phyloP scores from a whole-genome alignment of 1,140 invertebrate genomes.

The Lordiphosa clarofinis region DNA sequence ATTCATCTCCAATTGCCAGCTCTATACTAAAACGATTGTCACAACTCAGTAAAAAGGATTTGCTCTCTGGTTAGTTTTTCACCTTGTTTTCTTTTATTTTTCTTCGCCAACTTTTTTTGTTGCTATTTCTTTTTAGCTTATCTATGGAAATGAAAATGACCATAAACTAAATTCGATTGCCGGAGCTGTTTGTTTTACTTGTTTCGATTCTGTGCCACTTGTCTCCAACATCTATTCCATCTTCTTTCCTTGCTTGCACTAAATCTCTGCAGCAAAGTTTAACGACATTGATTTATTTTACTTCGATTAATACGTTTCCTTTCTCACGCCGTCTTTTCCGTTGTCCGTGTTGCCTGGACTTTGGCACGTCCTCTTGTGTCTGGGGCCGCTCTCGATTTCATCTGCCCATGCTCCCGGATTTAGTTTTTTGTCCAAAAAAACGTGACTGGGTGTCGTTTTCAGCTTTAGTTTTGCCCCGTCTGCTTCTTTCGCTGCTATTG shows the following conservation, averaged over 20 bases:
- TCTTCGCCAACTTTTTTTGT: constrained; percentile 2
- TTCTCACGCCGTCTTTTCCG: constrained; percentile 9
- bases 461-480: constrained; percentile 50
- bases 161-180: constrained; percentile 49
- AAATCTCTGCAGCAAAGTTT: constrained; percentile 68
- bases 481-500: constrained; percentile 8
- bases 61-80: not conserved
- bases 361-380: constrained; percentile 63
- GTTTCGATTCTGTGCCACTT: constrained; percentile 8
- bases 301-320: constrained; percentile 78
- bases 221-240: not conserved
- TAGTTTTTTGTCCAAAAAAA: constrained; percentile 69
- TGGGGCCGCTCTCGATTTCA: constrained; percentile 64
- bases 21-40: no score
- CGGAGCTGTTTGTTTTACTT: constrained; percentile 22
- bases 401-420: constrained; percentile 47
- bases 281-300: constrained; percentile 79
- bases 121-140: constrained; percentile 8
- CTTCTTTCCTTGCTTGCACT: constrained; percentile 19
- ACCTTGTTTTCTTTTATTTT: not conserved
- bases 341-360: constrained; percentile 39
- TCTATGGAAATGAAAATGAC: constrained; percentile 28
- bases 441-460: constrained; percentile 75
- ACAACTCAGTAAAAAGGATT: no score
- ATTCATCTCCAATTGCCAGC: no score